Percentiles rank a stretch among this genome's conserved stretches.
phyloP scores from a whole-genome alignment of 2,888 invertebrate genomes.

The Tribolium freemani region DNA sequence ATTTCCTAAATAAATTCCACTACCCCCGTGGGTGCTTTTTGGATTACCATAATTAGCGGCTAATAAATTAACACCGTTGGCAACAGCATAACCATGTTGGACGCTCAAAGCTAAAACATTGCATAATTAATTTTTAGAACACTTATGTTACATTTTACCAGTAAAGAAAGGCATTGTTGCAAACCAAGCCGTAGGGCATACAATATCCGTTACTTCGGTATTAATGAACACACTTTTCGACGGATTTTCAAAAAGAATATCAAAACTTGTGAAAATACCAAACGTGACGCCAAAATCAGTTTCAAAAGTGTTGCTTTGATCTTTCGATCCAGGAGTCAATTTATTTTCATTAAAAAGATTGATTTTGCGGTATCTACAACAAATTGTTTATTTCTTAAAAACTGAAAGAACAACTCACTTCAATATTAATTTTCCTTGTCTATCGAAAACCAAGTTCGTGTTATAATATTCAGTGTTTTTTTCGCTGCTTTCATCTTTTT shows the following conservation, averaged over 20 bases:
- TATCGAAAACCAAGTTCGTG: conserved; percentile 38
- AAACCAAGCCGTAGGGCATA: conserved; percentile 52
- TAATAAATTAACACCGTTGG: conserved; percentile 54
- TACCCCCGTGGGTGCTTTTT: conserved; percentile 50
- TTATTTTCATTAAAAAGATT: conserved; percentile 51
- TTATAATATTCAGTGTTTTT: conserved; percentile 31
- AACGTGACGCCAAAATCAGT: conserved; percentile 56
- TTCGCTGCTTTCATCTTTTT: conserved; percentile 1
- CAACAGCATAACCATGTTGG: conserved; percentile 53
- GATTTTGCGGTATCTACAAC: conserved; percentile 55
- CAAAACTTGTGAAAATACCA: conserved; percentile 52
- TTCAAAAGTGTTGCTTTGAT: conserved; percentile 47
- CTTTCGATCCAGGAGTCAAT: conserved; percentile 50
- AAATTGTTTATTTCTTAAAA: neutral
- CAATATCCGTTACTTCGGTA: conserved; percentile 49
- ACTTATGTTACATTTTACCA: conserved; percentile 41
- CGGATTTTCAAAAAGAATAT: conserved; percentile 52
- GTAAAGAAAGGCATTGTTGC: conserved; percentile 52
- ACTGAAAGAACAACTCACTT: conserved; percentile 3
- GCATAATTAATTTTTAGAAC: neutral
- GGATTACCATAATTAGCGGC: conserved; percentile 53
- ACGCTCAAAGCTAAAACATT: conserved; percentile 50
- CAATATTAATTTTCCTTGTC: conserved; percentile 7
- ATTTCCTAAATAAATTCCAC: conserved; percentile 51
- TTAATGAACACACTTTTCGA: conserved; percentile 48